These are phyloP conservation scores for Suncus etruscus DNA, from an alignment of 2,113 vertebrate species.

Conservation along the genomic window DNA sequence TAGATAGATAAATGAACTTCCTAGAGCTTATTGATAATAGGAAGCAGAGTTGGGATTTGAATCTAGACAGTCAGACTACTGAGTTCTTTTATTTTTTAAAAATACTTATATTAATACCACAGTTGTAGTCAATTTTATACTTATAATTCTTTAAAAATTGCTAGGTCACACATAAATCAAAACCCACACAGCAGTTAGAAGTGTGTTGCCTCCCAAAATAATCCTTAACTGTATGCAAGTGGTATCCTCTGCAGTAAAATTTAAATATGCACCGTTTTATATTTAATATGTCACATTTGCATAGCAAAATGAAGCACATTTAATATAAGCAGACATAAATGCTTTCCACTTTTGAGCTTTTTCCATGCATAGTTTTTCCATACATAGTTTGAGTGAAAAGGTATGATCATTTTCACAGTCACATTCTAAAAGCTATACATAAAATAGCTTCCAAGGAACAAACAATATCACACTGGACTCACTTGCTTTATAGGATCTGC, in stretches of 20 bases:
- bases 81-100: constrained; percentile 69
- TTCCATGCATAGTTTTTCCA: constrained; percentile 71
- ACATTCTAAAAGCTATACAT: constrained; percentile 74
- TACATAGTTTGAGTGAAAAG: constrained; percentile 73
- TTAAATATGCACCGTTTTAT: constrained; percentile 76
- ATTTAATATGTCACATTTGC: constrained; percentile 73
- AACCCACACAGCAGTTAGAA: constrained; percentile 73
- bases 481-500: constrained; percentile 71
- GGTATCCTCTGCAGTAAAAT: constrained; percentile 60
- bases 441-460: constrained; percentile 69
- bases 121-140: constrained; percentile 74
- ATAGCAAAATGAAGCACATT: constrained; percentile 80
- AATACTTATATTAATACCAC: constrained; percentile 81
- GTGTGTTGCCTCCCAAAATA: constrained; percentile 57
- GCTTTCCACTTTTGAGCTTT: constrained; percentile 74
- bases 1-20: neutral
- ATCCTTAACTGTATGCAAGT: constrained; percentile 57
- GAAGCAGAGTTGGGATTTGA: constrained; percentile 46
- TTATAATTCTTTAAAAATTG: constrained; percentile 61
- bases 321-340: constrained; percentile 76
- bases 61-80: constrained; percentile 13
- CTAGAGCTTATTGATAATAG: neutral
- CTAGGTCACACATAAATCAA: constrained; percentile 72
- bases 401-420: constrained; percentile 71
- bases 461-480: constrained; percentile 54